Evolutionary conservation across 2,797 vertebrate genomes (phyloP).

Genomic region (Myotis findleyi): DNA sequence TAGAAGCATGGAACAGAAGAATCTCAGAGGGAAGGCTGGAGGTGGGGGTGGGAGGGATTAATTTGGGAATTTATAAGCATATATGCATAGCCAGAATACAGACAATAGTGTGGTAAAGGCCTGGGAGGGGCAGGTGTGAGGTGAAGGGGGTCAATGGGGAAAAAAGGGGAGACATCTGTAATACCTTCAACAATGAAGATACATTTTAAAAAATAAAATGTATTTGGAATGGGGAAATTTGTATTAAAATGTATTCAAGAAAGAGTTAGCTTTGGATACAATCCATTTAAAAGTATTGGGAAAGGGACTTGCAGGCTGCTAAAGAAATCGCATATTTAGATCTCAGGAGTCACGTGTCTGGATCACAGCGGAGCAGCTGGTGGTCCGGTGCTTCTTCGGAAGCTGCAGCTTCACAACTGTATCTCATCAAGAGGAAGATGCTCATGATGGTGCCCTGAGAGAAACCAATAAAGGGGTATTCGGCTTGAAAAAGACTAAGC

Average conservation of each 20-base stretch:
- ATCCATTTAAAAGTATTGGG: not conserved
- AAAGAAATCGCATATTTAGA: not conserved
- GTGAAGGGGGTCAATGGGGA: no score
- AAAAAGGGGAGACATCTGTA: no score
- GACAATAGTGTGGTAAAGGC: no score
- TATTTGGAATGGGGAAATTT: not conserved
- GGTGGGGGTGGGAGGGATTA: no score
- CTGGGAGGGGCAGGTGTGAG: no score
- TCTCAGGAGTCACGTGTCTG: not conserved
- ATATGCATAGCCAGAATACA: no score
- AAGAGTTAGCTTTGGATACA: not conserved
- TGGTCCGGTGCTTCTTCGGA: not conserved
- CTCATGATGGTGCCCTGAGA: not conserved
- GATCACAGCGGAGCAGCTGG: not conserved
- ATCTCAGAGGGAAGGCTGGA: no score
- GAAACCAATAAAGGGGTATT: not conserved
- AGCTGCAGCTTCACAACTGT: not conserved
- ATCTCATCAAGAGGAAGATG: not conserved
- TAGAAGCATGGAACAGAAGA: no score
- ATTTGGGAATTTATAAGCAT: no score
- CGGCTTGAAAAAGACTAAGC: not conserved
- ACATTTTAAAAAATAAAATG: not conserved
- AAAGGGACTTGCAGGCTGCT: not conserved
- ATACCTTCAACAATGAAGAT: no score
- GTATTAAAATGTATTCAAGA: constrained; percentile 13